Evolutionary conservation across 1,140 invertebrate species (phyloP).

Genomic region (Psilanteris sp.): DNA sequence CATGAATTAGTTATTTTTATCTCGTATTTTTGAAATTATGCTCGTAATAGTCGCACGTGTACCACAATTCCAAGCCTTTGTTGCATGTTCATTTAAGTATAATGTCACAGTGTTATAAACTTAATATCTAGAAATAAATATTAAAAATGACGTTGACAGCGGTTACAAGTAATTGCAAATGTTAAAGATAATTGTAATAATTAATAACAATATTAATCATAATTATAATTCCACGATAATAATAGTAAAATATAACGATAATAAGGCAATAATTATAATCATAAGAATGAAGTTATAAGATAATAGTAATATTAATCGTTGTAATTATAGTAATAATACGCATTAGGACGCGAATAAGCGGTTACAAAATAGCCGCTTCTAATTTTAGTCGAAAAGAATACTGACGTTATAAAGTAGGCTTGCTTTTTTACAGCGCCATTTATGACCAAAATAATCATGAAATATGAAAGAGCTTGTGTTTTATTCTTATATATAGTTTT

Average conservation of each 20-base stretch:
- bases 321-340: constrained; percentile 9
- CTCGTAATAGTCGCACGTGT: constrained; percentile 15
- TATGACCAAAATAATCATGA: constrained; percentile 9
- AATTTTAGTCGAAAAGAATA: constrained; percentile 51
- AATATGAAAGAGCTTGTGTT: not conserved
- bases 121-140: constrained; percentile 54
- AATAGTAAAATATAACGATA: constrained; percentile 35
- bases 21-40: constrained; percentile 7
- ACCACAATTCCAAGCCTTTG: constrained; percentile 20
- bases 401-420: constrained; percentile 28
- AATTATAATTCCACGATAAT: constrained; percentile 17
- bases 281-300: constrained; percentile 14
- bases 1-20: not conserved
- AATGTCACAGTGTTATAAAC: constrained; percentile 51
- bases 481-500: not conserved
- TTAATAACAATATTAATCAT: constrained; percentile 34
- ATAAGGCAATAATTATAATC: constrained; percentile 12
- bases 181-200: constrained; percentile 16
- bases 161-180: constrained; percentile 24
- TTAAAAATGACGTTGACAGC: constrained; percentile 29
- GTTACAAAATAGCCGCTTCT: constrained; percentile 20
- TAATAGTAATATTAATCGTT: constrained; percentile 12
- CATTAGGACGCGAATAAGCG: constrained; percentile 6
- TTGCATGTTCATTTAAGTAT: constrained; percentile 44
- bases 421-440: constrained; percentile 11